Conservation (phyloP, 1,140 invertebrate species). For the Drosophila asahinai region DNA sequence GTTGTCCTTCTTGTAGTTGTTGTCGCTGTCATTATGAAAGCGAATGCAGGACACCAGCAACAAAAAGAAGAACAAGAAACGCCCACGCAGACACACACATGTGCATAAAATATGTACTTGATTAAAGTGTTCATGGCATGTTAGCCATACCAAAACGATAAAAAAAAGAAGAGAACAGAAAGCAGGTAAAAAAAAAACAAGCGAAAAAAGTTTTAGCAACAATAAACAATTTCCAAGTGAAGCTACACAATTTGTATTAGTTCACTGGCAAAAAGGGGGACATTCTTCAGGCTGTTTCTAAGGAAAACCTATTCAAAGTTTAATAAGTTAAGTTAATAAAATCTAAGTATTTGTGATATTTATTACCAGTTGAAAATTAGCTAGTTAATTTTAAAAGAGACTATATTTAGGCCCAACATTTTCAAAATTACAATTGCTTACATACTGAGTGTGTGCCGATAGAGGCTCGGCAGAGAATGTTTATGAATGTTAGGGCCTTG, state of each 20-base stretch:
- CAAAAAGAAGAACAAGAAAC: not conserved
- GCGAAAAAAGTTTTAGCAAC: constrained; percentile 27
- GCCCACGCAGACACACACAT: constrained; percentile 32
- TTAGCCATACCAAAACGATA: constrained; percentile 58
- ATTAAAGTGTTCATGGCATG: constrained; percentile 78
- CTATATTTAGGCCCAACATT: too few species aligned
- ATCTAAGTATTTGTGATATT: too few species aligned
- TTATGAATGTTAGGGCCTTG: too few species aligned
- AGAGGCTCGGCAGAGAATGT: too few species aligned
- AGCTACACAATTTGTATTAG: constrained; percentile 23
- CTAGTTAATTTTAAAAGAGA: too few species aligned
- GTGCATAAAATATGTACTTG: constrained; percentile 78
- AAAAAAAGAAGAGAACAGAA: constrained; percentile 13
- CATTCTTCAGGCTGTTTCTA: not conserved
- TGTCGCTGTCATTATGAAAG: constrained; percentile 70
- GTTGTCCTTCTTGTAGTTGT: constrained; percentile 23
- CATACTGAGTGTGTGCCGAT: too few species aligned
- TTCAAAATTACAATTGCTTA: too few species aligned
- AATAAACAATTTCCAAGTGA: constrained; percentile 40
- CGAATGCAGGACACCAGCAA: constrained; percentile 51
- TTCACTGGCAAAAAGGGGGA: not conserved
- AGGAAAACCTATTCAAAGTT: not conserved
- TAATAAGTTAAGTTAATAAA: too few species aligned
- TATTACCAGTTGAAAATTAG: too few species aligned
- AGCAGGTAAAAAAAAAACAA: constrained; percentile 10